phyloP scores from a whole-genome alignment of 2,113 vertebrate genomes.

The Clarias magur region DNA sequence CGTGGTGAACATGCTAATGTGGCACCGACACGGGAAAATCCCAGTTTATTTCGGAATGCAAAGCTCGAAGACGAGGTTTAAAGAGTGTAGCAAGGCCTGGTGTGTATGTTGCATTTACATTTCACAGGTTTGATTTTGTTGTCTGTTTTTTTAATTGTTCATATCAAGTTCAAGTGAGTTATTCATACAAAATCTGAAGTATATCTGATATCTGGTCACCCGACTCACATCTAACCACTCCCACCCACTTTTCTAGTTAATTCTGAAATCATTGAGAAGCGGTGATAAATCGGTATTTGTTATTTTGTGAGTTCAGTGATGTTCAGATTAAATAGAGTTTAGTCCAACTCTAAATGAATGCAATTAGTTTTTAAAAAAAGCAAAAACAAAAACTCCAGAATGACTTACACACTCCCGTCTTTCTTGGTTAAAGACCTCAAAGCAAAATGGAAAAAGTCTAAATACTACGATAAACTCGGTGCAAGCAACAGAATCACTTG shows the following conservation, averaged over 20 bases:
- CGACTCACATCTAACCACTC: not conserved
- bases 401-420: not conserved
- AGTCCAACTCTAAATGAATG: not conserved
- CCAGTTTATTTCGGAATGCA: not conserved
- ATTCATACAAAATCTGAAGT: not conserved
- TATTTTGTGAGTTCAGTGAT: not conserved
- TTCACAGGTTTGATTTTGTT: not conserved
- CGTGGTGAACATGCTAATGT: conserved; percentile 13
- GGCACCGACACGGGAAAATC: not conserved
- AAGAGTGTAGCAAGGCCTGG: not conserved
- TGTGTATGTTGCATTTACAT: not conserved
- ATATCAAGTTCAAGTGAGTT: not conserved
- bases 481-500: not conserved
- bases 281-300: not conserved
- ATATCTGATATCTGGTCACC: not conserved
- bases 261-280: not conserved
- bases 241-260: not conserved
- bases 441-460: not conserved
- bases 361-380: not conserved
- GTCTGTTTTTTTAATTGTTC: not conserved
- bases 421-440: not conserved
- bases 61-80: not conserved
- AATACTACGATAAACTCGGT: no score
- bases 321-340: not conserved
- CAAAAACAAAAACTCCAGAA: not conserved